Evolutionary conservation across 2,797 vertebrate species (phyloP), one percentile per base, ranked within the genome.

Genomic region (Sardinella longiceps): DNA sequence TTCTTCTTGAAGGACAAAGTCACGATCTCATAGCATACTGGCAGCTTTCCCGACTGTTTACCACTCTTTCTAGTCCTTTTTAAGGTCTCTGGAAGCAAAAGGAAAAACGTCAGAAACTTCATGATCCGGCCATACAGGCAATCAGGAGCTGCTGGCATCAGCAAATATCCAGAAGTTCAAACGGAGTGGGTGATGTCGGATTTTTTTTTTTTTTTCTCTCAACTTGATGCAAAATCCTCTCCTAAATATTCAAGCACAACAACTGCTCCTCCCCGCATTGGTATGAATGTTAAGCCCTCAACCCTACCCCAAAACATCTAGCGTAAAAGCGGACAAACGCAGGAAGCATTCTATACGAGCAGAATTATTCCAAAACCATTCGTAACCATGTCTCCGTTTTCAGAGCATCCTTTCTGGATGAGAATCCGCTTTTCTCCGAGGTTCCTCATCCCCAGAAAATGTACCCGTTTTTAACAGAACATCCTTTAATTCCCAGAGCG

Each of bases 61-160:
- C 92, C 94, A 85, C 94, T 91, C 93, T 93, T 95, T 92, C 93
- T 95, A 90, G 95, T 94, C 92, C 94, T 95, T 91, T 96, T 96
- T 85, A 96, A 92, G 92, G 96, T 96, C 94, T 96, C 96, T 93
- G 96, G 94, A 94, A 96, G 96, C 92, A 97, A 94, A 93, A 97
- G 95, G 91, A 96, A 95, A 91, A 97, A 96, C 91, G 96, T 96
- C 91, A 97, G 93, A 94, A 96, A 97, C 96, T 96, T 96, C 93
- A 96, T 96, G 93, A 96, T 95, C 94, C 96, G 94, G 93, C 95
- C 96, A 93, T 95, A 94, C 89, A 96, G 92, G 93, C 95, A 96
- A 91, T 95, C 95, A 89, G 93, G 93, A 89, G 95, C 91, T 93
- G 93, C 94, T 92, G 95, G 95, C 96, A 96, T 96, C 93, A 92